These are phyloP conservation scores for Brachymystax lenok DNA, from an alignment of 2,797 vertebrate genomes.

Conservation along the genomic window DNA sequence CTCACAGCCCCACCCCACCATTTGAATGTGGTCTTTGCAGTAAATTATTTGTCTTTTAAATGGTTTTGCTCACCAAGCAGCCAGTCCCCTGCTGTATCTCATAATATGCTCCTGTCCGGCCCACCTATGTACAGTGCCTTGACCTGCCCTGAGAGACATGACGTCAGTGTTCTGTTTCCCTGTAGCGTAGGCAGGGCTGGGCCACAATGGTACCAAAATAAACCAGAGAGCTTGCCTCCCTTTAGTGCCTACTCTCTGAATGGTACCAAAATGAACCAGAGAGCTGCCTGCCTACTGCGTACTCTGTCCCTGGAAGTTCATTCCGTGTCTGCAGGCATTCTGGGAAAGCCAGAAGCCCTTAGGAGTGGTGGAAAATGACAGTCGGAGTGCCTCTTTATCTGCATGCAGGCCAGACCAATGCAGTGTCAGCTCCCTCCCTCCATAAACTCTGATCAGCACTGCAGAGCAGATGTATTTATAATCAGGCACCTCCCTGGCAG, in stretches of 20 bases:
- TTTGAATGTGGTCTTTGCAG: too few relatives aligned
- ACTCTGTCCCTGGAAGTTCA: background rate
- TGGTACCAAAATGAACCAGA: constrained; percentile 50
- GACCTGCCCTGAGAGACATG: background rate
- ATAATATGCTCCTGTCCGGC: background rate
- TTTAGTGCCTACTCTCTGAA: too few relatives aligned
- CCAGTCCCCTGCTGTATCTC: background rate
- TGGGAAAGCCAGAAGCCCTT: constrained; percentile 18
- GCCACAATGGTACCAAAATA: constrained; percentile 50
- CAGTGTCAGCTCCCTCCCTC: background rate
- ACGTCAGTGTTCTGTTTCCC: constrained; percentile 35
- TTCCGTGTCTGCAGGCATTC: background rate
- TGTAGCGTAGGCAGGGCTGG: constrained; percentile 42
- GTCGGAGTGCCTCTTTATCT: background rate
- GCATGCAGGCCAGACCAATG: background rate
- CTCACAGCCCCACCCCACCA: background rate
- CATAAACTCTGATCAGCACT: background rate
- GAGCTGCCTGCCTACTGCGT: constrained; percentile 42
- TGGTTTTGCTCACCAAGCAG: background rate
- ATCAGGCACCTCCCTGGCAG: background rate
- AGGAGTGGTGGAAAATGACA: constrained; percentile 39
- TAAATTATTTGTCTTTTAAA: background rate
- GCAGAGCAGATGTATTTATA: background rate
- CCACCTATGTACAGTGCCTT: background rate
- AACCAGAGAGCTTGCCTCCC: constrained; percentile 1